A percentile compares a stretch with the other conserved stretches of the same genome.
Conservation (phyloP, 2,113 vertebrate genomes). For the Cynoglossus semilaevis region DNA sequence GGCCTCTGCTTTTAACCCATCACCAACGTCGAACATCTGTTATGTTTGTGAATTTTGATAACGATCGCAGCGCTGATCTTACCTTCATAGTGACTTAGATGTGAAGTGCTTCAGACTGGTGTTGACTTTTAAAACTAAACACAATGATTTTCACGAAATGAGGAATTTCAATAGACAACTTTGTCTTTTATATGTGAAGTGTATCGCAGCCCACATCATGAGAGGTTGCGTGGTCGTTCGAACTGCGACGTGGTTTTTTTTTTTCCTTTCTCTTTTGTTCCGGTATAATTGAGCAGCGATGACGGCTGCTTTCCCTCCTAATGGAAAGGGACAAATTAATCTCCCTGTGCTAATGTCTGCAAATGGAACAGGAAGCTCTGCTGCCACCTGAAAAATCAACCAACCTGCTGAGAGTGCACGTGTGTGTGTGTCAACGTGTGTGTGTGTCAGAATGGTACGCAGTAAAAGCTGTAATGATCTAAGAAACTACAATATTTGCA, state of each 20-base stretch:
- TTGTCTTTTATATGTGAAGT: no score
- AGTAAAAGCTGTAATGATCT: neutral
- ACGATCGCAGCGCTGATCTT: no score
- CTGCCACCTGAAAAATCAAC: constrained; percentile 38
- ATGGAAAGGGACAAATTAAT: constrained; percentile 80
- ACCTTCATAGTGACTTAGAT: no score
- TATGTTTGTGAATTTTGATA: no score
- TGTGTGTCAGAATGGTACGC: neutral
- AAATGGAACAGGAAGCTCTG: constrained; percentile 70
- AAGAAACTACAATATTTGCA: neutral
- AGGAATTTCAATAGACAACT: no score
- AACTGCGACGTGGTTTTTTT: neutral
- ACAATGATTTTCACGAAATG: no score
- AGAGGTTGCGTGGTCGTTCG: neutral
- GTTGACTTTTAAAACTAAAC: no score
- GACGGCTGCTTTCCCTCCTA: constrained; percentile 65
- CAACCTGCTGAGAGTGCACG: constrained; percentile 8
- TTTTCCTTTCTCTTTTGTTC: constrained; percentile 38
- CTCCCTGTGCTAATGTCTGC: constrained; percentile 72
- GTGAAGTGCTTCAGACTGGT: no score
- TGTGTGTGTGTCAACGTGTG: neutral
- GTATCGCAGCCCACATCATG: no score
- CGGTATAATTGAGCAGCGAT: constrained; percentile 72
- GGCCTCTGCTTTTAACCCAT: no score
- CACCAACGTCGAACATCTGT: no score